Conservation (phyloP, 2,113 vertebrate genomes). For the Isichthys henryi region DNA sequence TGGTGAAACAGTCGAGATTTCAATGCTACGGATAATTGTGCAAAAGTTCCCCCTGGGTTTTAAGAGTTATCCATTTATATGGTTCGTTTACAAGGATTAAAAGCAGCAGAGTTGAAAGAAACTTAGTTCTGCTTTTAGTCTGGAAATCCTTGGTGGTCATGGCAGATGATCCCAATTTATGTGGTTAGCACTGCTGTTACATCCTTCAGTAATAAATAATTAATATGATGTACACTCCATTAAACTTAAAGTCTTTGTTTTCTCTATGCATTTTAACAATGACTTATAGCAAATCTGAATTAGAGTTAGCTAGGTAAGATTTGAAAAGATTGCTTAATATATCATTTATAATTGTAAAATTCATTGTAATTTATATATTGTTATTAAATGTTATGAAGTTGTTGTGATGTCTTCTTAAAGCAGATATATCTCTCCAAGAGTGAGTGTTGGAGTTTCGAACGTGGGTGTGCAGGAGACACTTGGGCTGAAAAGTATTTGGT, state of each 20-base stretch:
- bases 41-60: conserved; percentile 18
- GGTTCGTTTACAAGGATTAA: conserved; percentile 21
- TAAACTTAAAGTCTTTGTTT: conserved; percentile 8
- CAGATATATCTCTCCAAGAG: neutral
- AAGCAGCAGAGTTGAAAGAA: conserved; percentile 11
- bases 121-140: conserved; percentile 13
- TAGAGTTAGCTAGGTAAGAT: neutral
- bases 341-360: neutral
- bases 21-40: conserved; percentile 16
- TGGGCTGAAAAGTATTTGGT: neutral
- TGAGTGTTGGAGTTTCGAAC: neutral
- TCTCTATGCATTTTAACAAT: neutral
- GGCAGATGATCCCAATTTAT: conserved; percentile 19
- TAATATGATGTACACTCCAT: neutral
- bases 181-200: neutral
- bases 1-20: conserved; percentile 6
- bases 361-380: neutral
- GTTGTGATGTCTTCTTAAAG: neutral
- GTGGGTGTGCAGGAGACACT: neutral
- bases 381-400: neutral
- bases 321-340: neutral
- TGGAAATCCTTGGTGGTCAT: conserved; percentile 20
- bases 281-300: conserved; percentile 3
- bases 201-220: conserved; percentile 18
- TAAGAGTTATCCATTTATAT: conserved; percentile 21